phyloP scores from a whole-genome alignment of 2,113 vertebrate genomes.

The Anoplopoma fimbria region DNA sequence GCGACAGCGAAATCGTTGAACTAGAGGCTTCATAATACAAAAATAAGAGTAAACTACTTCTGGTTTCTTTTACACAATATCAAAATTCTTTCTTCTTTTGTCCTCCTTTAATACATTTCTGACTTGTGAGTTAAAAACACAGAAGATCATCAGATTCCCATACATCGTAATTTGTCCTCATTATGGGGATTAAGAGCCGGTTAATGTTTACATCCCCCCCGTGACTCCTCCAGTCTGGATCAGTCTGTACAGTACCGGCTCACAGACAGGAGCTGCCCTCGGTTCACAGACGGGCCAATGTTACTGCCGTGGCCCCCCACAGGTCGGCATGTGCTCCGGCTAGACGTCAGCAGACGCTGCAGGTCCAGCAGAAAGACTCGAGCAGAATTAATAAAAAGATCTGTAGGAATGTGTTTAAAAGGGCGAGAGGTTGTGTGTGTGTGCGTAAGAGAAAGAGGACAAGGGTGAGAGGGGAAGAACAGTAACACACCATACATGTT shows the following conservation, averaged over 20 bases:
- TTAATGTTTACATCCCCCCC: conserved; percentile 53
- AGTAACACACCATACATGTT: conserved; percentile 20
- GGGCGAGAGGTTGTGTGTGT: conserved; percentile 8
- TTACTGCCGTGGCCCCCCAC: conserved; percentile 1
- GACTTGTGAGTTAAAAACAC: too few species aligned
- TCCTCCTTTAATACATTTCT: too few species aligned
- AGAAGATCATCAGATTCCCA: conserved; percentile 11
- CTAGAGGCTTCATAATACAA: too few species aligned
- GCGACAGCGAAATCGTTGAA: too few species aligned
- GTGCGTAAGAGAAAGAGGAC: background rate
- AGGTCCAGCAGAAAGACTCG: conserved; percentile 27
- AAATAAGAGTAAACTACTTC: too few species aligned
- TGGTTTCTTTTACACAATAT: too few species aligned
- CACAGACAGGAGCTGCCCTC: conserved; percentile 38
- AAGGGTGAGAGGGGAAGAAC: background rate
- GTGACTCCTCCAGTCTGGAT: conserved; percentile 40
- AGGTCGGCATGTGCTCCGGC: conserved; percentile 45
- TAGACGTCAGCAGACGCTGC: conserved; percentile 56
- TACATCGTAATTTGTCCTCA: conserved; percentile 12
- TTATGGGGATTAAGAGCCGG: conserved; percentile 42
- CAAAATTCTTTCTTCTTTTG: too few species aligned
- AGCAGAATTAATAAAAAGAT: conserved; percentile 33
- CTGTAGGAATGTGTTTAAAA: conserved; percentile 53
- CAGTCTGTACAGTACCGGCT: conserved; percentile 5
- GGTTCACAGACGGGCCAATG: conserved; percentile 67